Percentiles rank a stretch among this genome's conserved stretches.
These are phyloP conservation scores for Artibeus lituratus DNA, from an alignment of 2,797 vertebrate species.

Conservation along the genomic window DNA sequence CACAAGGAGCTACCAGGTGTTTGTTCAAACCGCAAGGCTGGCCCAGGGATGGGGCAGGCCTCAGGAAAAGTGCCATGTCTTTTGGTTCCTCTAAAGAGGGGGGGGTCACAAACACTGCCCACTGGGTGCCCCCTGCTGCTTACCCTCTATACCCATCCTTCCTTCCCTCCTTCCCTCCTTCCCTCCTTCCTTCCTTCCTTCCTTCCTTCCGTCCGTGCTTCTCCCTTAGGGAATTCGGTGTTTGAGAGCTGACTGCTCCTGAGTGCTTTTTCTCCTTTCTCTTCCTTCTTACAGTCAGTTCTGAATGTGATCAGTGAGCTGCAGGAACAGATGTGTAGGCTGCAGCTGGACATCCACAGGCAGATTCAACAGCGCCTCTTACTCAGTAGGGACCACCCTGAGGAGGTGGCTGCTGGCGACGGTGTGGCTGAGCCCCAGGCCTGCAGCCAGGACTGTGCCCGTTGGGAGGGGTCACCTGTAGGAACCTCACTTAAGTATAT, in stretches of 20 bases:
- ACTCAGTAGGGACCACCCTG: conserved; percentile 83
- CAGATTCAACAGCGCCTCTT: conserved; percentile 94
- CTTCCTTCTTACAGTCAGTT: conserved; percentile 88
- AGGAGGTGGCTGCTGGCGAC: conserved; percentile 65
- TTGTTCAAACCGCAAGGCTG: background rate
- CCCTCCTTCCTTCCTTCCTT: background rate
- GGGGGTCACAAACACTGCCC: background rate
- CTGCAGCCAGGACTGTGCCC: conserved; percentile 83
- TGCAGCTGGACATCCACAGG: conserved; percentile 96
- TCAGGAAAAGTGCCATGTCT: background rate
- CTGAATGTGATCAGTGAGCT: conserved; percentile 99
- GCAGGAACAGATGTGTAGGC: conserved; percentile 98
- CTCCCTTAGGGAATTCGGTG: background rate
- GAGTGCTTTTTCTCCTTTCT: conserved; percentile 52
- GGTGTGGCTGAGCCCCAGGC: conserved; percentile 58
- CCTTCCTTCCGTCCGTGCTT: background rate
- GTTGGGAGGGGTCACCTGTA: conserved; percentile 89
- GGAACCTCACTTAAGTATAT: conserved; percentile 81
- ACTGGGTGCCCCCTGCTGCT: background rate
- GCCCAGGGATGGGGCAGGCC: background rate
- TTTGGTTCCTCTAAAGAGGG: background rate
- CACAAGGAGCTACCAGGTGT: background rate
- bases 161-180: too few relatives aligned
- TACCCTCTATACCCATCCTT: background rate
- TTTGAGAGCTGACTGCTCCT: background rate